Evolutionary conservation across 2,888 invertebrate species (phyloP).

Genomic region (Euzophera pinguis): DNA sequence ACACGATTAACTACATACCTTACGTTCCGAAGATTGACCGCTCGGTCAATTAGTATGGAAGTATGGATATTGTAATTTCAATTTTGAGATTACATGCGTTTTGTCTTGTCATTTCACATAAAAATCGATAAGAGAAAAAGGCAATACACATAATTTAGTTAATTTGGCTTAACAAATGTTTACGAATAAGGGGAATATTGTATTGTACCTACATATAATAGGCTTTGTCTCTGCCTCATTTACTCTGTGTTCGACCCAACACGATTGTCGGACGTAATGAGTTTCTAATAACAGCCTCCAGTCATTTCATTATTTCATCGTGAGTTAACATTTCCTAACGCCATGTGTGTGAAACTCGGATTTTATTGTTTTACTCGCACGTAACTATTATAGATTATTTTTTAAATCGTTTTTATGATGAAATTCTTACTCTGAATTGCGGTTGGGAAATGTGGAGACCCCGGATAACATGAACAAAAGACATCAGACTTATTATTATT

Average conservation of each 20-base stretch:
- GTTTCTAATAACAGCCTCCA: constrained; percentile 14
- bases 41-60: too few species aligned
- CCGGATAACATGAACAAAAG: not conserved
- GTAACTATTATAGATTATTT: constrained; percentile 10
- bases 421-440: not conserved
- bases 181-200: too few species aligned
- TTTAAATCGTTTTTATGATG: constrained; percentile 4
- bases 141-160: too few species aligned
- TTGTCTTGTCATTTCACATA: too few species aligned
- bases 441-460: not conserved
- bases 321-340: constrained; percentile 7
- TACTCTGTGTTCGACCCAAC: not conserved
- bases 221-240: not conserved
- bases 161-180: too few species aligned
- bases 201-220: too few species aligned
- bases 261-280: constrained; percentile 9
- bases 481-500: too few species aligned
- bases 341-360: constrained; percentile 6
- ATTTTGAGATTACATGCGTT: too few species aligned
- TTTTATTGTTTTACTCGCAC: constrained; percentile 11
- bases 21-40: too few species aligned
- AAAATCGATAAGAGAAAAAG: too few species aligned
- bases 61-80: too few species aligned
- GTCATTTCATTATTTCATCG: constrained; percentile 13
- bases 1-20: too few species aligned